phyloP scores from a whole-genome alignment of 2,797 vertebrate species.

The Danio jaintianensis region DNA sequence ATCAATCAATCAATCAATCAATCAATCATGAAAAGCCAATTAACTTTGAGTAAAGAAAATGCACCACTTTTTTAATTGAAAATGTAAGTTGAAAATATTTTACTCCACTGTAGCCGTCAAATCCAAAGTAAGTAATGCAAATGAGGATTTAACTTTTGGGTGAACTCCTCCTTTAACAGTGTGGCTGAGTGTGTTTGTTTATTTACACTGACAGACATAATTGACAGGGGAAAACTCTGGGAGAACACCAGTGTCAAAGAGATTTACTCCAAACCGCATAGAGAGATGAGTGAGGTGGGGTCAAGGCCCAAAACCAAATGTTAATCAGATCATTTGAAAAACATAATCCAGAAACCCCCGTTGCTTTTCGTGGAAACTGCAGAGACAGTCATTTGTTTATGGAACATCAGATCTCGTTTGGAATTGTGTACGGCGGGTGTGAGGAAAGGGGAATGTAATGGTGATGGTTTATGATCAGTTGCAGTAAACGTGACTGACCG shows the following conservation, averaged over 20 bases:
- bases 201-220: slow-evolving; percentile 2
- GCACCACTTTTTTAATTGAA: background rate
- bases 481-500: slow-evolving; percentile 2
- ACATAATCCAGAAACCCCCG: background rate
- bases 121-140: background rate
- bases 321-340: slow-evolving; percentile 28
- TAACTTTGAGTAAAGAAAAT: background rate
- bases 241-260: background rate
- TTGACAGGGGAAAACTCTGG: background rate
- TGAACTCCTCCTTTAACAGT: background rate
- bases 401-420: slow-evolving; percentile 21
- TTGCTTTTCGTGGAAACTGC: slow-evolving; percentile 43
- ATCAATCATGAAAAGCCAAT: background rate
- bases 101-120: no score
- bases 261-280: slow-evolving; percentile 21
- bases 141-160: background rate
- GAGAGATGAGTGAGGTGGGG: slow-evolving; percentile 1
- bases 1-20: no score
- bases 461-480: background rate
- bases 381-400: slow-evolving; percentile 37
- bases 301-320: slow-evolving; percentile 23
- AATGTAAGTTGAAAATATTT: background rate
- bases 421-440: slow-evolving; percentile 34
- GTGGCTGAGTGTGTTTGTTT: background rate
- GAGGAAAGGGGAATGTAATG: background rate